Base-by-base conservation (phyloP, 2,888 invertebrate genomes). In the Mantis religiosa region DNA sequence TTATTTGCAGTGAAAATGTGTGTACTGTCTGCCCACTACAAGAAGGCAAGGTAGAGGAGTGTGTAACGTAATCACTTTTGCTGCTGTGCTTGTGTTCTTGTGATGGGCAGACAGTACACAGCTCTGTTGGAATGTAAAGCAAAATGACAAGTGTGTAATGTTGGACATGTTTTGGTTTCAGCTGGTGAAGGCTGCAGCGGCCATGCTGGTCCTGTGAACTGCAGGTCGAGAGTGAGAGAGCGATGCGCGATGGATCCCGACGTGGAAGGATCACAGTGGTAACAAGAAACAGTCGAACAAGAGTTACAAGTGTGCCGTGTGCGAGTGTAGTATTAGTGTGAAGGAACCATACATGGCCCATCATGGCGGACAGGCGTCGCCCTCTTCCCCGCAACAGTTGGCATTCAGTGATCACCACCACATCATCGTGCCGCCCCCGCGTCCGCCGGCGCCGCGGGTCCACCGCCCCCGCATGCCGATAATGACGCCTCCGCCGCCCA, bases 401-500 rank as follows among this genome's bases (percentile, higher is more conserved):
- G 54, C 20, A 71, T 71, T 71, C 54, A 71, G 54, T 71, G 25
- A 71, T 71, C 90, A 88, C 25, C 87, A 82, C 34, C 86, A 54
- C 20, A 14, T 54, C 86, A 28, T 81, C 27, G 28, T 71, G 83
- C 88, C 88, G 90, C 91, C 90, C 89, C 90, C 91, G 90, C 91
- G 90, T 89, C 91, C 90, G 89, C 54, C 84, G 82, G 41, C 87
- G 54, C 85, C 90, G 54, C 87, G 83, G 54, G 87, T 85, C 81
- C 89, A 92, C 89, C 89, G 82, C 90, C 88, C 90, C 90, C 86
- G 89, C 87, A 27, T 82, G 87, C 34, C 89, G 88, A 89, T 90
- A 91, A 92, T 92, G 91, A 92, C 92, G 92, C 92, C 92, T 89
- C 88, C 91, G 90, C 91, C 91, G 83, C 90, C 92, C 87, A 88